These are phyloP conservation scores for Eristalis intricaria DNA, from an alignment of 2,888 invertebrate genomes.

Conservation along the genomic window DNA sequence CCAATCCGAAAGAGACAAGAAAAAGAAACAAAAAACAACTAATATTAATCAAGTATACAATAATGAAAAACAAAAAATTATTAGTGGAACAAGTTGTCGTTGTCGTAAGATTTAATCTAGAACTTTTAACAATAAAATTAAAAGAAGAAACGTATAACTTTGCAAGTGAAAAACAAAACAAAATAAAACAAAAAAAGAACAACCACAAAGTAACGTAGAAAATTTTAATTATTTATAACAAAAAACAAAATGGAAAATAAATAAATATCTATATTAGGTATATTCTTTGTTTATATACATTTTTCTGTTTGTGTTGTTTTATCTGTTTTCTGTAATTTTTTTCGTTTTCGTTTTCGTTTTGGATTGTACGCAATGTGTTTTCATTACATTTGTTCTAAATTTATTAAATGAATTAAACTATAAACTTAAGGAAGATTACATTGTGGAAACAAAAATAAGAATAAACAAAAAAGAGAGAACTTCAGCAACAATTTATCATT, in stretches of 20 bases:
- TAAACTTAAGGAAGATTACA: constrained; percentile 33
- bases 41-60: constrained; percentile 69
- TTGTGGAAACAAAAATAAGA: constrained; percentile 35
- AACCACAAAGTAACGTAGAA: constrained; percentile 65
- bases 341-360: neutral
- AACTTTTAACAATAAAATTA: constrained; percentile 62
- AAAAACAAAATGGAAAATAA: constrained; percentile 35
- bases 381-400: constrained; percentile 60
- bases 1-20: constrained; percentile 61
- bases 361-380: constrained; percentile 60
- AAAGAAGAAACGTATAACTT: constrained; percentile 35
- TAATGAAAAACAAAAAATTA: constrained; percentile 47
- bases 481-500: constrained; percentile 63
- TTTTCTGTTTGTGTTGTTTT: constrained; percentile 44
- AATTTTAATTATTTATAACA: constrained; percentile 50
- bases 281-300: constrained; percentile 47
- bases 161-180: constrained; percentile 13
- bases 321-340: neutral
- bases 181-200: constrained; percentile 14
- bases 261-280: constrained; percentile 71
- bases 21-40: constrained; percentile 43
- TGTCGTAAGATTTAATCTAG: constrained; percentile 70
- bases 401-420: constrained; percentile 46
- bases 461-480: constrained; percentile 18
- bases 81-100: constrained; percentile 70